These are phyloP conservation scores for Rhopalosiphum nymphaeae DNA, from an alignment of 2,888 invertebrate genomes.

Conservation along the genomic window DNA sequence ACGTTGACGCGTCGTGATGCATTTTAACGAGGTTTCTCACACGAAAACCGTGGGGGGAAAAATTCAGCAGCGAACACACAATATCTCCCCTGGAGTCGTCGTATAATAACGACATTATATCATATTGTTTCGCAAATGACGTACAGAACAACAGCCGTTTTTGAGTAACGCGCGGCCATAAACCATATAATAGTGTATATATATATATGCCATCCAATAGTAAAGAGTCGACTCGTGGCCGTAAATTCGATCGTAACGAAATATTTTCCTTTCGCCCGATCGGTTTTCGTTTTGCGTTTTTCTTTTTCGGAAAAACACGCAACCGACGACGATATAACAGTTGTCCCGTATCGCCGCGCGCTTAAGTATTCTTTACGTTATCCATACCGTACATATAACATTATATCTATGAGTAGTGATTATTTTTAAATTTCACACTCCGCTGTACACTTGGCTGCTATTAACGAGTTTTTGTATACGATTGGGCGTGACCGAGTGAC, in stretches of 20 bases:
- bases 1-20: not conserved
- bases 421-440: not conserved
- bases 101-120: slow-evolving; percentile 11
- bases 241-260: not conserved
- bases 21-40: not conserved
- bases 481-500: slow-evolving; percentile 34
- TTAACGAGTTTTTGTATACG: not conserved
- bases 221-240: not conserved
- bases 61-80: not conserved
- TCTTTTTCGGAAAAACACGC: not conserved
- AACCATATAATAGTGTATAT: not conserved
- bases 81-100: not conserved
- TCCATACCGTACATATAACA: not conserved
- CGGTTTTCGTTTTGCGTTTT: not conserved
- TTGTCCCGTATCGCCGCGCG: not conserved
- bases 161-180: not conserved
- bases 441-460: not conserved
- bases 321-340: not conserved
- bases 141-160: not conserved
- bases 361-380: not conserved
- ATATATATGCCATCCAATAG: not conserved
- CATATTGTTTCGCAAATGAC: not conserved
- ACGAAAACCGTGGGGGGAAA: not conserved
- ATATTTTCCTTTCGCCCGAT: not conserved
- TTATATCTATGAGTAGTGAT: not conserved